A percentile compares a stretch with the other conserved stretches of the same genome.
Conservation (phyloP, 1,140 invertebrate genomes). For the Achroia grisella region DNA sequence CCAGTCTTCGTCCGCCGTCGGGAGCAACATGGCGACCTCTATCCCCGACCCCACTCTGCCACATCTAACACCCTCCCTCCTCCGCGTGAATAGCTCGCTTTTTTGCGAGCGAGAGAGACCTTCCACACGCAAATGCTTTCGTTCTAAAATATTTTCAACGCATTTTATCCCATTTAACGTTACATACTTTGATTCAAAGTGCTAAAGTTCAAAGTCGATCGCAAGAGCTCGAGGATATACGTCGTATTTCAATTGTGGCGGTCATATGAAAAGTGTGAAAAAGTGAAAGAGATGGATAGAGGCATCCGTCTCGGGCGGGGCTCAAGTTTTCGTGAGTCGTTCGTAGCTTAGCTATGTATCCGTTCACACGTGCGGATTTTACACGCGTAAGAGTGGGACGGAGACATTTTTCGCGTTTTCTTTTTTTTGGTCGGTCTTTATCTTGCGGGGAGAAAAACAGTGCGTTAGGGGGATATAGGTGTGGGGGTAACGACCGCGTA, state of each 20-base stretch:
- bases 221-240: conserved; percentile 1
- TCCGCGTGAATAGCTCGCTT: conserved; percentile 40
- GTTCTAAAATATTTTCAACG: conserved; percentile 69
- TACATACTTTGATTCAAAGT: conserved; percentile 2
- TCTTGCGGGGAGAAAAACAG: conserved; percentile 62
- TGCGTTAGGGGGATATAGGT: conserved; percentile 32
- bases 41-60: conserved; percentile 28
- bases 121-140: conserved; percentile 62
- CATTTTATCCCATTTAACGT: conserved; percentile 7
- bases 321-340: conserved; percentile 71
- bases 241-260: conserved; percentile 15
- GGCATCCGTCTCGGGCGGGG: conserved; percentile 66
- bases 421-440: conserved; percentile 73
- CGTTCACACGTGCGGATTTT: conserved; percentile 36
- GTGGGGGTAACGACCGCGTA: conserved; percentile 17
- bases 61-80: conserved; percentile 36
- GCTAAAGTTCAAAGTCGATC: conserved; percentile 23
- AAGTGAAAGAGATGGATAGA: conserved; percentile 71
- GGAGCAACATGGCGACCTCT: conserved; percentile 55
- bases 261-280: conserved; percentile 69
- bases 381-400: conserved; percentile 33
- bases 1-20: conserved; percentile 62
- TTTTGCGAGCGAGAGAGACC: conserved; percentile 71
- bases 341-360: conserved; percentile 60
- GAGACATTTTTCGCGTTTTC: conserved; percentile 68